A percentile compares a stretch with the other conserved stretches of the same genome.
phyloP scores from a whole-genome alignment of 1,140 invertebrate species.

The Tachypleus tridentatus region DNA sequence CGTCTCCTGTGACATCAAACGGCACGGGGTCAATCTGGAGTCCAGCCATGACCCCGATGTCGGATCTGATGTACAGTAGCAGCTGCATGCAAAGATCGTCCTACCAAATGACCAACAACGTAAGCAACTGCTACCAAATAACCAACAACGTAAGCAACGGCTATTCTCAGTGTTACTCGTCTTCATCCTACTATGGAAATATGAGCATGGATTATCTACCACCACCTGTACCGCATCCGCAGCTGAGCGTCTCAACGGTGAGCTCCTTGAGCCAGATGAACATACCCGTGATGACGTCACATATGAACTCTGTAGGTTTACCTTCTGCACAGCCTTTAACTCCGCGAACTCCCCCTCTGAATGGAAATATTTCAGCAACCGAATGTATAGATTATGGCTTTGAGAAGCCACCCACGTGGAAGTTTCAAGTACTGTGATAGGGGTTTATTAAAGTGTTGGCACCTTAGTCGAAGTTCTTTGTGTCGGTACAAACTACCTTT shows the following conservation, averaged over 20 bases:
- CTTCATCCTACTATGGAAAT: constrained; percentile 34
- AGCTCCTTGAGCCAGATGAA: constrained; percentile 23
- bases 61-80: constrained; percentile 32
- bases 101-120: constrained; percentile 27
- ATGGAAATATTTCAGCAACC: constrained; percentile 19
- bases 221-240: constrained; percentile 15
- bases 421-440: constrained; percentile 25
- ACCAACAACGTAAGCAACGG: constrained; percentile 19
- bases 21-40: constrained; percentile 35
- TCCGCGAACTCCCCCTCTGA: constrained; percentile 21
- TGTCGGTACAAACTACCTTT: no score
- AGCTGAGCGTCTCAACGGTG: constrained; percentile 19
- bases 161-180: constrained; percentile 30
- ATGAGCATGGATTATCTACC: constrained; percentile 37
- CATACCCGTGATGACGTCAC: constrained; percentile 30
- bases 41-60: constrained; percentile 33
- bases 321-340: constrained; percentile 13
- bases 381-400: constrained; percentile 22
- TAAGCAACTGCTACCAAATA: constrained; percentile 8
- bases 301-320: constrained; percentile 31
- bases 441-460: no score
- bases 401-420: constrained; percentile 22
- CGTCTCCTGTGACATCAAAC: constrained; percentile 22
- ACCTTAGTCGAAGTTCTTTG: no score
- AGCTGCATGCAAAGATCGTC: constrained; percentile 36